These are phyloP conservation scores for Tillus elongatus DNA, from an alignment of 2,888 invertebrate species.

Conservation along the genomic window DNA sequence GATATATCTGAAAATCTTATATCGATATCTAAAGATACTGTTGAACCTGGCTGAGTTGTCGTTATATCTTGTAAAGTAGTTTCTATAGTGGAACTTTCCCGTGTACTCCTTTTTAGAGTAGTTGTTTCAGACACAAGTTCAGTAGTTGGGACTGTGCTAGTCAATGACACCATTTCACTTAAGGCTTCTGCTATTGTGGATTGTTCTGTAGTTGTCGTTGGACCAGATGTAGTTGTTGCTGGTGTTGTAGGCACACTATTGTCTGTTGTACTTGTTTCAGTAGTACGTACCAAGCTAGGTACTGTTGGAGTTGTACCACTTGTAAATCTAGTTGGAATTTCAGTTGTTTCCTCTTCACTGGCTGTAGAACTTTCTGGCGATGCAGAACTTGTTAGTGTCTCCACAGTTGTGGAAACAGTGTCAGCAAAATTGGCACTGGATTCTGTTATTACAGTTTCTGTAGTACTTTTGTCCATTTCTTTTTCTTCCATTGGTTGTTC, in stretches of 20 bases:
- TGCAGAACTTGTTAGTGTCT: not conserved
- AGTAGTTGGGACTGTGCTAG: too few species aligned
- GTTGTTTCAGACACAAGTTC: not conserved
- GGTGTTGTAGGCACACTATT: slow-evolving; percentile 2
- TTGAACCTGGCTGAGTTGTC: too few species aligned
- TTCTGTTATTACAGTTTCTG: too few species aligned
- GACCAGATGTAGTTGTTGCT: slow-evolving; percentile 2
- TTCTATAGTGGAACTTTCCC: slow-evolving; percentile 9
- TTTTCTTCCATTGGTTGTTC: too few species aligned
- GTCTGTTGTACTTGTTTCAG: slow-evolving; percentile 3
- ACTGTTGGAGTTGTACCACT: not conserved
- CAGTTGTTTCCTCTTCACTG: slow-evolving; percentile 18
- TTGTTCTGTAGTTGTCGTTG: not conserved
- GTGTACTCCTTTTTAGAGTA: slow-evolving; percentile 8
- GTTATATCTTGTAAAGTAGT: too few species aligned
- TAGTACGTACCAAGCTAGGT: not conserved
- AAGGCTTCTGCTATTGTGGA: too few species aligned
- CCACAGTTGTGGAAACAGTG: too few species aligned
- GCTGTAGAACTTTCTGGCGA: slow-evolving; percentile 13
- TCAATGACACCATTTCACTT: too few species aligned
- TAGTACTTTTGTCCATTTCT: slow-evolving; percentile 22
- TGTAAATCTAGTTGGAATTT: slow-evolving; percentile 27
- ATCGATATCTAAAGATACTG: too few species aligned
- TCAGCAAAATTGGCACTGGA: too few species aligned
- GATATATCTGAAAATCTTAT: too few species aligned